A percentile compares a stretch with the other conserved stretches of the same genome.
Evolutionary conservation across 2,113 vertebrate species (phyloP).

Genomic region (Sturnira hondurensis): DNA sequence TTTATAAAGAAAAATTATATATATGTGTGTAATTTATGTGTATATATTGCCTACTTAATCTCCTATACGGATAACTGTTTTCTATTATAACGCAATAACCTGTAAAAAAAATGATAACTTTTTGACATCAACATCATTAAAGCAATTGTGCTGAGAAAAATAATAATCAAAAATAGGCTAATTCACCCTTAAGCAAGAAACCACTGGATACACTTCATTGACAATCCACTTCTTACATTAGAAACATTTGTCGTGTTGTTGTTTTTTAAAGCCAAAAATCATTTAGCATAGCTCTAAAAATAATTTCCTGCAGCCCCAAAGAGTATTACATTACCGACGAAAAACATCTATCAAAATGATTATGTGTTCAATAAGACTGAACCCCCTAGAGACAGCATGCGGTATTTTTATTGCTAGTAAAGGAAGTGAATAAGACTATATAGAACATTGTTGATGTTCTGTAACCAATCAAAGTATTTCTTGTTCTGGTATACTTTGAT

Average conservation of each 20-base stretch:
- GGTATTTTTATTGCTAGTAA: constrained; percentile 65
- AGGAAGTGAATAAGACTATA: constrained; percentile 58
- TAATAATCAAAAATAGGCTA: constrained; percentile 11
- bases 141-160: constrained; percentile 33
- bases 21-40: not conserved
- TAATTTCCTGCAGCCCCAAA: constrained; percentile 25
- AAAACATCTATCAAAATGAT: constrained; percentile 62
- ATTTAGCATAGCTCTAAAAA: constrained; percentile 38
- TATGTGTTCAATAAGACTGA: constrained; percentile 41
- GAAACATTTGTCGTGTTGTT: constrained; percentile 9
- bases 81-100: not conserved
- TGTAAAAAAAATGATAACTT: not conserved
- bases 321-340: constrained; percentile 54
- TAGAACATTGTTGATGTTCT: constrained; percentile 50
- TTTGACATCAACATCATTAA: not conserved
- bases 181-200: constrained; percentile 4
- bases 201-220: not conserved
- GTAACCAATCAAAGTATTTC: constrained; percentile 69
- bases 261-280: constrained; percentile 40
- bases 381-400: constrained; percentile 45
- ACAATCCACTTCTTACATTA: not conserved
- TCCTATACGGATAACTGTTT: not conserved
- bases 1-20: not conserved
- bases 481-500: constrained; percentile 64
- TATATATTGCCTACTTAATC: not conserved